Evolutionary conservation across 2,888 invertebrate genomes (phyloP).

Genomic region (Pocota personata): DNA sequence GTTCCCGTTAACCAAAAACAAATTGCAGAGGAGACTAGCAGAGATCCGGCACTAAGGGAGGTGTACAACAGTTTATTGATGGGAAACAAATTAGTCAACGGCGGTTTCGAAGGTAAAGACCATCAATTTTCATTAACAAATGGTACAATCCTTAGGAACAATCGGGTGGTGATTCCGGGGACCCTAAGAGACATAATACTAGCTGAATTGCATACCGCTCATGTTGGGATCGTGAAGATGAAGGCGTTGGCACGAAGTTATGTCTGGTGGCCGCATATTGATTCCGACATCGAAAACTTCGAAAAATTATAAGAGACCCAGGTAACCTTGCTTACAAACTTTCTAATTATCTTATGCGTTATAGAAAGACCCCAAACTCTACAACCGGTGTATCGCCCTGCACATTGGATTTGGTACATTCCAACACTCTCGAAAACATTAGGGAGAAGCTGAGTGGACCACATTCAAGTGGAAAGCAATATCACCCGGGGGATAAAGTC

Average conservation of each 20-base stretch:
- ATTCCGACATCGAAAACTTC: neutral
- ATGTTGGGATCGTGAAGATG: no score
- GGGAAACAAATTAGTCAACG: neutral
- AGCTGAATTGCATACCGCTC: no score
- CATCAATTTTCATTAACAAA: no score
- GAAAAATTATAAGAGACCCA: neutral
- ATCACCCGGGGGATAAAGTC: slow-evolving; percentile 1
- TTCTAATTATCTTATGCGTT: no score
- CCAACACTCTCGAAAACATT: neutral
- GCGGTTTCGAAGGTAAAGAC: no score
- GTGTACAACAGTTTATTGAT: neutral
- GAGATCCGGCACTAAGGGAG: neutral
- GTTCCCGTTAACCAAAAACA: slow-evolving; percentile 17
- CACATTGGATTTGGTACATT: no score
- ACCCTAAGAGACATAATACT: no score
- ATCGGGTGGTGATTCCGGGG: no score
- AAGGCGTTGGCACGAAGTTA: no score
- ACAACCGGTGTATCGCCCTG: neutral
- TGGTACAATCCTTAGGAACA: no score
- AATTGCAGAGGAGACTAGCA: slow-evolving; percentile 20
- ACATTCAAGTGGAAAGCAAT: neutral
- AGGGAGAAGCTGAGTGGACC: neutral
- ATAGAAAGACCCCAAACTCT: no score
- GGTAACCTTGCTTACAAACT: no score
- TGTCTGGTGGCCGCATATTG: neutral